Base-by-base conservation (phyloP, 2,797 vertebrate species). In the Cyprinella venusta region DNA sequence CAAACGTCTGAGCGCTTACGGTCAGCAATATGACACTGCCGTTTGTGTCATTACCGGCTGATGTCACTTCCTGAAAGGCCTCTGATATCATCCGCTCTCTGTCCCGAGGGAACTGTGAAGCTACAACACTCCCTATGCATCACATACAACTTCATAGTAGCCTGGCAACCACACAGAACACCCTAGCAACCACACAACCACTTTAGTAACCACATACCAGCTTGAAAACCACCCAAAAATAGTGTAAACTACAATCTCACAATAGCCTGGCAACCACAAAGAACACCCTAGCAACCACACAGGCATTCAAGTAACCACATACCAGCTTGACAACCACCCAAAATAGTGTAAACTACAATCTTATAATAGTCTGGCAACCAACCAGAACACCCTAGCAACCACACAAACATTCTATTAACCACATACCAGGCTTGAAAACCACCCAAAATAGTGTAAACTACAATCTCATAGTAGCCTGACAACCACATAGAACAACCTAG, bases 11-110 rank as follows among this genome's bases (percentile, higher is more conserved):
- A 48, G 45, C 3, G 10, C 26, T 61, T 56, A 45, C 12, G 10
- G 52, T 33, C 38, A 63, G 19, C 30, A 26, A 75, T 24, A 38
- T 63, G 80, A 74, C 56, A 81, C 59, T 72, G 70, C 38, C 38
- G 15, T 80, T 61, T 59, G 10, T 19, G 30, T n/a, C 54, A 48
- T 63, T 81, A 38, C 0, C 6, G 24, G 4, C 54, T 74, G 70
- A 81, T 54, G 59, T 81, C 80, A 81, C 70, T 81, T 65, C 70
- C 59, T 81, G 59, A 52, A 72, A 65, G 42, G 18, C 21, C 69
- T 64, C 12, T 26, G 42, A 63, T 64, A 19, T 68, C n/a, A 68
- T 52, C 24, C 0, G 0, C 48, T 8, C 3, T 2, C 7, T 1
- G 4, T 67, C 63, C 42, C n/a, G 61, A 65, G 12, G 45, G 30